Base-by-base conservation (phyloP, 2,797 vertebrate genomes). In the Pagetopsis macropterus region DNA sequence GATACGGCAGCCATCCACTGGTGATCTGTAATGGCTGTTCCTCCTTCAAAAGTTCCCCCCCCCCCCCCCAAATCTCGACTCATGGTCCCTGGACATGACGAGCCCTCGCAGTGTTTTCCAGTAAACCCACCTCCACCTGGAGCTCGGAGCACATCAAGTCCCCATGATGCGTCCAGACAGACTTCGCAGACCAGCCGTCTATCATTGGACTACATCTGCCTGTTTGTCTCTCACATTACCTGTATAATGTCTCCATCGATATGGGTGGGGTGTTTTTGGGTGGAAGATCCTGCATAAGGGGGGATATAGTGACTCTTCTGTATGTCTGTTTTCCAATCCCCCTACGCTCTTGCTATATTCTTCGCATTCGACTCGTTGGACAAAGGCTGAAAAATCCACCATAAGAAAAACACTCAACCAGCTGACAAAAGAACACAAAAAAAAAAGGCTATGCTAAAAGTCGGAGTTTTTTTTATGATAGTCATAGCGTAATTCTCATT, bases 361-460 rank as follows among this genome's bases (percentile, higher is more conserved):
- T 95, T 94, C 89, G 93, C 93, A 94, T 94, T 95, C 87, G 93
- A 95, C 94, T 96, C 92, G 84, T 91, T 81, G 90, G 87, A 89
- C 63, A 75, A 84, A 84, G 65, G 83, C 84, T 57, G 73, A 27
- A 78, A 85, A 84, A 82, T 80, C 80, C 79, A 78, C 80, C 92
- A 87, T 93, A 92, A 73, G 33, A 37, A 50, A 95, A 96, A 96
- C 94, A 93, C 94, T 94, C 23, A 58, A 91, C 89, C 89, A 85
- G 80, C 87, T 87, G 87, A 88, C 79, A 84, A 80, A 70, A 71
- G 84, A 87, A 88, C 83, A 82, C 50, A 44, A 54, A 61, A 80
- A 76, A 85, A 84, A 80, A 81, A 27, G 84, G 87, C 95, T 96
- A 95, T 96, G 95, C 95, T 98, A 95, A 86, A 86, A 95, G 96